Evolutionary conservation across 2,888 invertebrate genomes (phyloP), one percentile per base, ranked within the genome.

Genomic region (Drosophila histrio): DNA sequence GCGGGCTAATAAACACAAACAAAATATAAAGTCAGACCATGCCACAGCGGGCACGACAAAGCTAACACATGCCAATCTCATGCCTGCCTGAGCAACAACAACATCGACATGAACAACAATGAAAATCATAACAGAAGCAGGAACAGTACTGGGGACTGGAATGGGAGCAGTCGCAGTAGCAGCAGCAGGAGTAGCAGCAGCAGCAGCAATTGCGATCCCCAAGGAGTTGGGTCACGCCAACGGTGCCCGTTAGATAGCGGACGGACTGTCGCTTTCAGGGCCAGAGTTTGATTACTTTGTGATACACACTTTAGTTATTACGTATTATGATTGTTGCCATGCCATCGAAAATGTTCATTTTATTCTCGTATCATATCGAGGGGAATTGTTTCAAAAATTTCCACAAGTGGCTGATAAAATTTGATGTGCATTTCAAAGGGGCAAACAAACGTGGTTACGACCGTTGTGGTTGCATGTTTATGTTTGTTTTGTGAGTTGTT

Each of bases 401-500:
- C 80, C 87, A 78, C 87, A 80, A 88, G 88, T 85, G 88, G 70
- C 73, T 83, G 87, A 83, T 88, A 71, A 85, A 88, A 76, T 72
- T 73, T 76, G 69, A 86, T 80, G 75, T 62, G 65, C 76, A 62
- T 69, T 60, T 67, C 70, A 61, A 62, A 50, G 58, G 28, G 47
- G 39, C 9, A 19, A 38, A 38, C 11, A 13, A 38, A 52, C 39
- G 52, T 52, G 39, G 52, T 52, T 38, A 38, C 39, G 52, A 52
- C 39, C 28, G 5, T 52, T 39, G 47, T 57, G 52, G 32, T 58
- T 56, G 67, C 58, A 57, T 67, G 67, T 72, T 67, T 41, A 60
- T 65, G 74, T 66, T 66, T 63, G 60, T 59, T 72, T 80, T 80
- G 64, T 52, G 13, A 24, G 34, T 15, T 34, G 8, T 7, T 39